Percentiles rank a stretch among this genome's conserved stretches.
Evolutionary conservation across 2,797 vertebrate genomes (phyloP).

Genomic region (Jordanella pulchra): DNA sequence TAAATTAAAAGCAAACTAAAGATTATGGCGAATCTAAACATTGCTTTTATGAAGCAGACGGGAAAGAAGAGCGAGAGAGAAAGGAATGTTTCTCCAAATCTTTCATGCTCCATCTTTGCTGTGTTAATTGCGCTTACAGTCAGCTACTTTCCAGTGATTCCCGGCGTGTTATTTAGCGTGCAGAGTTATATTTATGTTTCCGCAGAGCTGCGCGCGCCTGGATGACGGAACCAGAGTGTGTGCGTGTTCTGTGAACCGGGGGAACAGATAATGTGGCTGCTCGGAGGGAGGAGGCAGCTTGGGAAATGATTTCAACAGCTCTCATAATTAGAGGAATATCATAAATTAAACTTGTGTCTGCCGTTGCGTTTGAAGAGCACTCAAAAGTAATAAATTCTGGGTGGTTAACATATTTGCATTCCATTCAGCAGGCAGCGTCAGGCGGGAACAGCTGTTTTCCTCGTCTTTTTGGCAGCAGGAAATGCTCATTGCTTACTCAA

Average conservation of each 20-base stretch:
- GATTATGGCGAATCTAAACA: slow-evolving; percentile 78
- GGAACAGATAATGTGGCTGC: slow-evolving; percentile 74
- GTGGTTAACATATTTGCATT: slow-evolving; percentile 84
- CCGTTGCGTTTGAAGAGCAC: slow-evolving; percentile 82
- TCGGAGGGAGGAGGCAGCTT: slow-evolving; percentile 79
- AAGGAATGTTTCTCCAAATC: slow-evolving; percentile 64
- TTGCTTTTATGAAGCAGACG: slow-evolving; percentile 70
- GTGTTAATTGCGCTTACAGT: slow-evolving; percentile 77
- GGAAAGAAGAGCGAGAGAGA: slow-evolving; percentile 27
- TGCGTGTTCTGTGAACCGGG: slow-evolving; percentile 56
- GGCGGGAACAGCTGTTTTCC: slow-evolving; percentile 83
- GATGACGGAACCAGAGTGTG: slow-evolving; percentile 35
- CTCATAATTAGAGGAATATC: slow-evolving; percentile 85
- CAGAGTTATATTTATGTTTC: slow-evolving; percentile 56
- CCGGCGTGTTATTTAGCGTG: slow-evolving; percentile 54
- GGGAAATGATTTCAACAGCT: slow-evolving; percentile 85
- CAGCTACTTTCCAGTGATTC: slow-evolving; percentile 71
- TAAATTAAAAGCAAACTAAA: slow-evolving; percentile 78
- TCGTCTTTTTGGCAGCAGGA: slow-evolving; percentile 80
- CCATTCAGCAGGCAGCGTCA: slow-evolving; percentile 74
- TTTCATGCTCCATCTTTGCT: slow-evolving; percentile 73
- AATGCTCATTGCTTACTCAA: slow-evolving; percentile 80
- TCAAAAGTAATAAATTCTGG: slow-evolving; percentile 84
- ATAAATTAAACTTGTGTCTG: slow-evolving; percentile 84
- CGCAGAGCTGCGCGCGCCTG: slow-evolving; percentile 47